These are phyloP conservation scores for Pyrocoelia pectoralis DNA, from an alignment of 2,888 invertebrate genomes.

Conservation along the genomic window DNA sequence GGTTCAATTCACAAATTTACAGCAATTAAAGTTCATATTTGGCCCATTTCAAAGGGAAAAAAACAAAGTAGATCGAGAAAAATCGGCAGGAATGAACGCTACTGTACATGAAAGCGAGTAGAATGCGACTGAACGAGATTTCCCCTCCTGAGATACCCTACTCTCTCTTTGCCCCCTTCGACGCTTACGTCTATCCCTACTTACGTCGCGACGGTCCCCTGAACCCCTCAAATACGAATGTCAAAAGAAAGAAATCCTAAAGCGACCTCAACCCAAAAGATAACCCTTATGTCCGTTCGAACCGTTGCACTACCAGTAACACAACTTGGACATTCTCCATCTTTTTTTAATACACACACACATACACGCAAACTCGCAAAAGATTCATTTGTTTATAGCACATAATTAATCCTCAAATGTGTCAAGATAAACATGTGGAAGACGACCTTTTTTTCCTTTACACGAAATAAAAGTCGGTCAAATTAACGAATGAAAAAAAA, in stretches of 20 bases:
- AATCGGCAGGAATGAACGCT: background rate
- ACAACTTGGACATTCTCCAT: slow-evolving; percentile 25
- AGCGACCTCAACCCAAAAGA: slow-evolving; percentile 56
- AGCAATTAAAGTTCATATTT: too few relatives aligned
- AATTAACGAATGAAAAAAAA: background rate
- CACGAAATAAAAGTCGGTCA: background rate
- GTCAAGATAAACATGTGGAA: background rate
- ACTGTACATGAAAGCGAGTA: slow-evolving; percentile 24
- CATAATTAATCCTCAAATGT: background rate
- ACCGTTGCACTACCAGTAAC: slow-evolving; percentile 24
- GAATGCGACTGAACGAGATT: slow-evolving; percentile 51
- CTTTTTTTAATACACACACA: background rate
- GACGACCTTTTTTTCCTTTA: background rate
- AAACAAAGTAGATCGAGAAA: background rate
- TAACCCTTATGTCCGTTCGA: slow-evolving; percentile 46
- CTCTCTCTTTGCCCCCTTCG: slow-evolving; percentile 49
- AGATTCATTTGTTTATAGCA: background rate
- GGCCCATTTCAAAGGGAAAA: too few relatives aligned
- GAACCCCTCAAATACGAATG: slow-evolving; percentile 51
- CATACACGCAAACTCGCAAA: background rate
- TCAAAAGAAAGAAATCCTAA: slow-evolving; percentile 53
- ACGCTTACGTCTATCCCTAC: slow-evolving; percentile 54
- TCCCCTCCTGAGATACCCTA: slow-evolving; percentile 52
- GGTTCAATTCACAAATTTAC: too few relatives aligned
- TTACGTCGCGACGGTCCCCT: slow-evolving; percentile 47